Conservation (phyloP, 2,888 invertebrate genomes). For the Leucophenga montana region DNA sequence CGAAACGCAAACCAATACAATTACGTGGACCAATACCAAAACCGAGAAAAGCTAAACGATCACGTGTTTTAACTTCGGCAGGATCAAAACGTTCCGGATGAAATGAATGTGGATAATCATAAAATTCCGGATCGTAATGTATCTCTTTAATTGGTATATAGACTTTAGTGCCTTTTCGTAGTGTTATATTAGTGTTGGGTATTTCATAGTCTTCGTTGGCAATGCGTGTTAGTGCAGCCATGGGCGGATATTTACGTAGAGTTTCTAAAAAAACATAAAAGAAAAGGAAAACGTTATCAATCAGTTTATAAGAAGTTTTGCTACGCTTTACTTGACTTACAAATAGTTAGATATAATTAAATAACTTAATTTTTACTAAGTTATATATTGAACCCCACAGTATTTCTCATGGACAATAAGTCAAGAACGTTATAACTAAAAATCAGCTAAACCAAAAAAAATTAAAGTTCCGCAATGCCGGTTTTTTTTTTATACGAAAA, state of each 20-base stretch:
- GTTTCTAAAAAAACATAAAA: conserved; percentile 65
- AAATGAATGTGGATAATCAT: conserved; percentile 71
- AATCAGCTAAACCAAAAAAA: too few relatives aligned
- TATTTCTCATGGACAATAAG: too few relatives aligned
- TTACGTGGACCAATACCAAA: conserved; percentile 70
- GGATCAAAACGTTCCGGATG: conserved; percentile 72
- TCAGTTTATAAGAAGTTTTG: not conserved
- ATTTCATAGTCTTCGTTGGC: conserved; percentile 66
- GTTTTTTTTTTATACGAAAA: too few relatives aligned
- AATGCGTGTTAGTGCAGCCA: conserved; percentile 65
- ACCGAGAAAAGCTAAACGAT: conserved; percentile 68
- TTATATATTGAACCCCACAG: too few relatives aligned
- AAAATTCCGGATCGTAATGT: conserved; percentile 73
- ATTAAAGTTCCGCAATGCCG: too few relatives aligned
- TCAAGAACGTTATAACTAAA: too few relatives aligned
- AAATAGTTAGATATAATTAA: too few relatives aligned
- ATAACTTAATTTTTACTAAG: too few relatives aligned
- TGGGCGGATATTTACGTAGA: conserved; percentile 73
- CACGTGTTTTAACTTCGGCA: conserved; percentile 55
- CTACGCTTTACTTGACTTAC: too few relatives aligned
- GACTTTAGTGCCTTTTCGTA: conserved; percentile 67
- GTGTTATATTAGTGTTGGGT: conserved; percentile 54
- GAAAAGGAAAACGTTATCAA: conserved; percentile 20
- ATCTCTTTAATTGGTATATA: conserved; percentile 69
- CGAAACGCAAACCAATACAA: conserved; percentile 67